phyloP scores from a whole-genome alignment of 2,113 vertebrate genomes.

The Halichoerus grypus region DNA sequence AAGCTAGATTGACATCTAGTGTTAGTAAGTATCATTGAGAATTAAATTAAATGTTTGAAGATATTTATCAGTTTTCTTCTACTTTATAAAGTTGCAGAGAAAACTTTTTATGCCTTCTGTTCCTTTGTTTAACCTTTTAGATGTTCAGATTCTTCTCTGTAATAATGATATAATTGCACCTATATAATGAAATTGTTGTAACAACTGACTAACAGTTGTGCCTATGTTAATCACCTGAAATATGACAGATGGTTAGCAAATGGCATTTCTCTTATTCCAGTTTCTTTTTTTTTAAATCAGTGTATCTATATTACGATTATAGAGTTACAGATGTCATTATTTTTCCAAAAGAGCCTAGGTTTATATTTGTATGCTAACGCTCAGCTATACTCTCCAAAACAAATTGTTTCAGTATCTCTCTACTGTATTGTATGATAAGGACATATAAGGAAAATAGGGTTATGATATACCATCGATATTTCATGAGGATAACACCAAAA shows the following conservation, averaged over 20 bases:
- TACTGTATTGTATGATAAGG: neutral
- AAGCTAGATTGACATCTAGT: neutral
- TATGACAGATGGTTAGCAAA: neutral
- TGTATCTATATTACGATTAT: neutral
- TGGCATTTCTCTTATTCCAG: neutral
- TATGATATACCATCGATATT: neutral
- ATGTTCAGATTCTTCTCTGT: neutral
- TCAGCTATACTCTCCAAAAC: neutral
- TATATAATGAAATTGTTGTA: neutral
- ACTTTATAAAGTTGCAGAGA: neutral
- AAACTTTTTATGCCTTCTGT: neutral
- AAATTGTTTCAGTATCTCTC: neutral
- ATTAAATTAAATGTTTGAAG: neutral
- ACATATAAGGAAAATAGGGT: neutral
- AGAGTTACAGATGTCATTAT: neutral
- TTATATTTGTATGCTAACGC: neutral
- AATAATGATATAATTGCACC: neutral
- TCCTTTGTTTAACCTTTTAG: neutral
- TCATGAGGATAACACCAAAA: neutral
- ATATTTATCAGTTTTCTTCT: neutral
- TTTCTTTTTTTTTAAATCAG: neutral
- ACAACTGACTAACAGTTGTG: neutral
- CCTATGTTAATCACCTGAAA: neutral
- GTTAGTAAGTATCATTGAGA: neutral
- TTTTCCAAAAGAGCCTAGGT: neutral